Evolutionary conservation across 2,113 vertebrate genomes (phyloP), one percentile per base, ranked within the genome.

Genomic region (Cariama cristata): DNA sequence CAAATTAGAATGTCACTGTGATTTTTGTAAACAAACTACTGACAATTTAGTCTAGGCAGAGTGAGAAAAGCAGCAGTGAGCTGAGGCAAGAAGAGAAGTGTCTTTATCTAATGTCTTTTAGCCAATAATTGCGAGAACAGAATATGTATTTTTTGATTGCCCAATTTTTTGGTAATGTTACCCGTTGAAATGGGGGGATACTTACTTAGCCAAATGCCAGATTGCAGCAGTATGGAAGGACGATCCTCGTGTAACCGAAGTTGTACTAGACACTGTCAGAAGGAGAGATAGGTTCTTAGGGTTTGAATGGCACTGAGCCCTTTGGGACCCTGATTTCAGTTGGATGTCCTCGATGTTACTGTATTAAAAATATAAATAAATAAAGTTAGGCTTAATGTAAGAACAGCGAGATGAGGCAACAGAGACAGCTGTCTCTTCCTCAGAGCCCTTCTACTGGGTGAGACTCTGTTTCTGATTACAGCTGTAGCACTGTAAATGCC

Each of bases 381-480:
- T 49, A 9, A 58, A 86, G 30, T 77, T 84, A 27, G 56, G 56
- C 72, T 77, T 83, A 58, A 69, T 59, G 7, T 6, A 80, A 88
- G 59, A 91, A 33, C 59, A 80, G 88, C 88, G 74, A 82, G 81
- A 44, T 21, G 96, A 93, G 82, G 90, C 90, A 58, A 12, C 60
- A 83, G 88, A 79, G 66, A 40, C 94, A 94, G 92, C 92, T 95
- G 82, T 75, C 63, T 86, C 47, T 55, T 81, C 75, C 86, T 88
- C 47, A 4, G 55, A 71, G 88, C 35, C 85, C 88, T 76, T 96
- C 72, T 82, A 12, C 82, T 28, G 72, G 79, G 79, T 64, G 85
- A 50, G 71, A 76, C 79, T 94, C 75, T 94, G 92, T 92, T 96
- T 88, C 88, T 94, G 88, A 92, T 93, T 92, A 90, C 90, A 92